phyloP scores from a whole-genome alignment of 1,140 invertebrate genomes.

The Pseudomyrmex gracilis region DNA sequence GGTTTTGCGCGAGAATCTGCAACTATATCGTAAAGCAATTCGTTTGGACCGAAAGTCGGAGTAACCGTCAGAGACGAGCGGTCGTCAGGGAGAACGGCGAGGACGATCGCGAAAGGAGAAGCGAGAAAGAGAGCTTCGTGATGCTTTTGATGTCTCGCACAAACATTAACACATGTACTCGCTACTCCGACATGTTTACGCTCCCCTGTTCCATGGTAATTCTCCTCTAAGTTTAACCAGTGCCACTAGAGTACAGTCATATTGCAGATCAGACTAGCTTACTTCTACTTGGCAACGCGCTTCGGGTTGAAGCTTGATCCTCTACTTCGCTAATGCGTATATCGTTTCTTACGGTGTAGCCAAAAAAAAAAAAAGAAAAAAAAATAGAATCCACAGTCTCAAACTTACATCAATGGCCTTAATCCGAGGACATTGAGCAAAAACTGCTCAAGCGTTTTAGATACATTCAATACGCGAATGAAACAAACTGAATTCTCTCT shows the following conservation, averaged over 20 bases:
- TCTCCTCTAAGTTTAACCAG: constrained; percentile 79
- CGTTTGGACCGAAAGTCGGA: constrained; percentile 52
- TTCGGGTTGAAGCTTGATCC: background rate
- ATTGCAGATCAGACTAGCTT: constrained; percentile 51
- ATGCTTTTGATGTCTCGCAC: constrained; percentile 84
- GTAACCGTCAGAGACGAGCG: constrained; percentile 64
- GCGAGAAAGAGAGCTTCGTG: constrained; percentile 70
- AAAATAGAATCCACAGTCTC: too few relatives aligned
- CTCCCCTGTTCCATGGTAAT: constrained; percentile 78
- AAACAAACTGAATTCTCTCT: background rate
- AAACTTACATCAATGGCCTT: too few relatives aligned
- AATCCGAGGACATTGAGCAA: too few relatives aligned
- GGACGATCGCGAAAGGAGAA: constrained; percentile 41
- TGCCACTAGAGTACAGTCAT: constrained; percentile 71
- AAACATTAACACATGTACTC: constrained; percentile 83
- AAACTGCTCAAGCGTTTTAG: too few relatives aligned
- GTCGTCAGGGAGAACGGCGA: constrained; percentile 59
- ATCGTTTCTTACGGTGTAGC: too few relatives aligned
- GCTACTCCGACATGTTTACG: constrained; percentile 83
- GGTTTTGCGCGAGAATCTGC: constrained; percentile 67
- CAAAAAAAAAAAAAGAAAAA: background rate
- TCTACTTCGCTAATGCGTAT: constrained; percentile 35
- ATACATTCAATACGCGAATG: too few relatives aligned
- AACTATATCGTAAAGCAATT: constrained; percentile 67
- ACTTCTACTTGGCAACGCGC: constrained; percentile 56